Evolutionary conservation across 1,140 invertebrate species (phyloP), one percentile per base, ranked within the genome.

Genomic region (Meloidogyne hapla): DNA sequence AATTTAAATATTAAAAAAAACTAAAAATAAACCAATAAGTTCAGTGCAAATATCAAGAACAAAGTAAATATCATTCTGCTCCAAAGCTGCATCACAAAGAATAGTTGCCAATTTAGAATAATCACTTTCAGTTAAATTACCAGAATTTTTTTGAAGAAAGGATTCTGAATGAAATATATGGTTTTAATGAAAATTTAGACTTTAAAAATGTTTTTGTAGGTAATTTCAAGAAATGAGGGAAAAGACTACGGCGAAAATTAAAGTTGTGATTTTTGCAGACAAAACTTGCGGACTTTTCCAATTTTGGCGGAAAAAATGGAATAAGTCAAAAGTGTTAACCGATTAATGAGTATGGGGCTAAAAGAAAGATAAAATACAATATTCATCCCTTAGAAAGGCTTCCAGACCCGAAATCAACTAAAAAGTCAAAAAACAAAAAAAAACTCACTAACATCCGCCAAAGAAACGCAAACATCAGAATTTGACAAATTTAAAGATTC

Each of bases 51-150:
- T 18, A 21, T 69, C 77, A 25, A 80, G 21, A 56, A 78, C 75
- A 74, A 68, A 78, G 28, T 78, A 78, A 21, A 77, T 48, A 48
- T 78, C 78, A 9, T 33, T 75, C n/a, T 77, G 76, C 5, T 67
- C 48, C 8, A 77, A 38, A 18, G 76, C 76, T 15, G 76, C 64
- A 33, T 15, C 48, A 26, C 76, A 77, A 18, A 77, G 48, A 21
- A 61, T 65, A 23, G 23, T n/a, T 25, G 33, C 21, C 13, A 75
- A 42, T 21, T 67, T 26, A n/a, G 21, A 10, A 18, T 77, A 66
- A 45, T 77, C 71, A 15, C 78, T 74, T 38, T 42, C 45, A 33
- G 21, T 56, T 8, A 77, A 77, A 33, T 9, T 48, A 18, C n/a
- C 42, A 28, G 71, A 33, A 26, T 77, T 78, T 25, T 61, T 48